Percentiles rank a stretch among this genome's conserved stretches.
Evolutionary conservation across 2,797 vertebrate genomes (phyloP).

Genomic region (Gephyroberyx darwinii): DNA sequence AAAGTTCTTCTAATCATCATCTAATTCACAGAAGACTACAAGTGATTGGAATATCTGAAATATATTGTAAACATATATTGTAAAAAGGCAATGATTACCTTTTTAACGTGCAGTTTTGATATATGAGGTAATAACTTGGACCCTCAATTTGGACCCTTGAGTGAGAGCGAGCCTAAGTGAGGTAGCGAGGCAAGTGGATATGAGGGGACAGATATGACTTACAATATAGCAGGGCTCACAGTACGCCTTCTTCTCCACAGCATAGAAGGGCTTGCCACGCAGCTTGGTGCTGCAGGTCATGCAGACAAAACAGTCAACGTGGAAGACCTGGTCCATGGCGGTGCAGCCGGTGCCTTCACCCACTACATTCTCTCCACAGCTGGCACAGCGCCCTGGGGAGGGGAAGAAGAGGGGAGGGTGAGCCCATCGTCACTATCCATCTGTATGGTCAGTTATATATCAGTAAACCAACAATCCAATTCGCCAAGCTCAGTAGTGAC

Average conservation of each 20-base stretch:
- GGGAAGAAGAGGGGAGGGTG: slow-evolving; percentile 38
- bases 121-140: slow-evolving; percentile 22
- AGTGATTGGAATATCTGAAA: not conserved
- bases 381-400: slow-evolving; percentile 90
- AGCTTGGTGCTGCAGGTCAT: slow-evolving; percentile 91
- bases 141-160: not conserved
- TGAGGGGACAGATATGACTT: slow-evolving; percentile 73
- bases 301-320: slow-evolving; percentile 95
- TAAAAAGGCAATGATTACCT: slow-evolving; percentile 30
- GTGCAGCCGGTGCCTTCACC: slow-evolving; percentile 98
- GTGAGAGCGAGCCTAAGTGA: slow-evolving; percentile 4
- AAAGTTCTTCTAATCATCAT: slow-evolving; percentile 55
- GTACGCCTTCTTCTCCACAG: slow-evolving; percentile 97
- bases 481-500: not conserved
- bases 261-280: slow-evolving; percentile 96
- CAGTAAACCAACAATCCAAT: slow-evolving; percentile 3
- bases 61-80: slow-evolving; percentile 29
- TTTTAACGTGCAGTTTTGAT: slow-evolving; percentile 31
- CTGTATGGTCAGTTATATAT: slow-evolving; percentile 27
- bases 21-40: slow-evolving; percentile 43
- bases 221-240: slow-evolving; percentile 98
- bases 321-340: slow-evolving; percentile 99
- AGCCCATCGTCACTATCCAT: slow-evolving; percentile 21
- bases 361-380: slow-evolving; percentile 96
- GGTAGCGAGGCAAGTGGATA: slow-evolving; percentile 13